phyloP scores from a whole-genome alignment of 2,888 invertebrate genomes.

The Megalurothrips usitatus region DNA sequence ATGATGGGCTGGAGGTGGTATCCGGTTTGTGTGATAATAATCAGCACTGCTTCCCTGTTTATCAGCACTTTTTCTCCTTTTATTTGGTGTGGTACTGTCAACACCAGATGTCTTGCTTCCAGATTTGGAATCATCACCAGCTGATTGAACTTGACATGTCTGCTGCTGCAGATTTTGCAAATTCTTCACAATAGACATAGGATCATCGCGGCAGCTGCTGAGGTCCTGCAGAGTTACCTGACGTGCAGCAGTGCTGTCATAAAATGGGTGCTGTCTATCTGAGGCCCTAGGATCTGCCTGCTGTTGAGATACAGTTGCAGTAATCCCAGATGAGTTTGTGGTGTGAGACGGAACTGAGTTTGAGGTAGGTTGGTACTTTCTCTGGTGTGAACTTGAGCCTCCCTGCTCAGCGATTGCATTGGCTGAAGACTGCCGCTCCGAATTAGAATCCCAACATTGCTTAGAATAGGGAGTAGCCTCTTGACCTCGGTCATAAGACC shows the following conservation, averaged over 20 bases:
- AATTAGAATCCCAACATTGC: constrained; percentile 28
- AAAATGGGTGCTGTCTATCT: constrained; percentile 60
- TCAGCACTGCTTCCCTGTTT: constrained; percentile 23
- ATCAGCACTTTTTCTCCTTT: constrained; percentile 28
- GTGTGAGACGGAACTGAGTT: neutral
- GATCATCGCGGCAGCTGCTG: constrained; percentile 68
- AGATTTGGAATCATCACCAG: constrained; percentile 61
- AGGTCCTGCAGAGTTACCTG: constrained; percentile 64
- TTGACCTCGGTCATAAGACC: neutral
- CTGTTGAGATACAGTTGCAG: constrained; percentile 23
- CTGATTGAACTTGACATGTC: constrained; percentile 56
- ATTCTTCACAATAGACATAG: constrained; percentile 72
- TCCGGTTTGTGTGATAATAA: constrained; percentile 47
- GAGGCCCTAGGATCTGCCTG: constrained; percentile 42
- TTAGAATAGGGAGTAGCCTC: neutral
- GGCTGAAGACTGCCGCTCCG: neutral
- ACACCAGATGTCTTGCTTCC: constrained; percentile 32
- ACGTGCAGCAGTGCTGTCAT: constrained; percentile 57
- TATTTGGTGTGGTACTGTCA: constrained; percentile 5
- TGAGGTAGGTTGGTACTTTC: neutral
- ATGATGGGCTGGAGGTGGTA: constrained; percentile 65
- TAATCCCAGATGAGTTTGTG: neutral
- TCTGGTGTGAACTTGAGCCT: neutral
- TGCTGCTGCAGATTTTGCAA: constrained; percentile 56
- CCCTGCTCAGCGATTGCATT: neutral